Evolutionary conservation across 2,888 invertebrate species (phyloP).

Genomic region (Nephrocerus scutellatus): DNA sequence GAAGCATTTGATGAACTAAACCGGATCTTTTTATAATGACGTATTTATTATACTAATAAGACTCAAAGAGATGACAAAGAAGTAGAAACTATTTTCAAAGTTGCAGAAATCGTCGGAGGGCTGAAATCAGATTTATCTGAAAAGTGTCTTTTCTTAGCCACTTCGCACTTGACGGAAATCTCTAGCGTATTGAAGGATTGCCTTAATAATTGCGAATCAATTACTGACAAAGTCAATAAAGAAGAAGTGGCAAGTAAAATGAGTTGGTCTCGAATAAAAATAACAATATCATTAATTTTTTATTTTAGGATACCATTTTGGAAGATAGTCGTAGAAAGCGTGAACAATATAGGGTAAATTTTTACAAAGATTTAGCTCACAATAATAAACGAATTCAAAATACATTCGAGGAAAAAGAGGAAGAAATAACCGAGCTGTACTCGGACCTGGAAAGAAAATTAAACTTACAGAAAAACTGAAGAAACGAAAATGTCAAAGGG

Average conservation of each 20-base stretch:
- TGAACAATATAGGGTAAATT: slow-evolving; percentile 62
- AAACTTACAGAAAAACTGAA: slow-evolving; percentile 50
- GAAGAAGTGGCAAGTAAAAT: slow-evolving; percentile 23
- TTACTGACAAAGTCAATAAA: slow-evolving; percentile 26
- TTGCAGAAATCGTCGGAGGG: slow-evolving; percentile 69
- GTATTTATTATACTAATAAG: no score
- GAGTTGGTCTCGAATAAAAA: background rate
- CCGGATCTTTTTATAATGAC: background rate
- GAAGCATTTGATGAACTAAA: background rate
- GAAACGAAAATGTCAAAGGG: slow-evolving; percentile 48
- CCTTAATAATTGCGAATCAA: slow-evolving; percentile 23
- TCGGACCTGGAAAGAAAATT: slow-evolving; percentile 67
- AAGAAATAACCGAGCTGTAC: slow-evolving; percentile 67
- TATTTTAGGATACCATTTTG: slow-evolving; percentile 25
- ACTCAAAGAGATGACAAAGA: slow-evolving; percentile 75
- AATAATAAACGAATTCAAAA: slow-evolving; percentile 69
- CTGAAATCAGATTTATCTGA: slow-evolving; percentile 68
- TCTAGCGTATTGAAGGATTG: slow-evolving; percentile 25
- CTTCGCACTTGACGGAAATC: slow-evolving; percentile 26
- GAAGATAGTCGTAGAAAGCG: slow-evolving; percentile 47
- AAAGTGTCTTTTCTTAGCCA: slow-evolving; percentile 56
- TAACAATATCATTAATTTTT: background rate
- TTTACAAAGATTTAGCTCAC: slow-evolving; percentile 70
- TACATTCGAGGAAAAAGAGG: slow-evolving; percentile 71
- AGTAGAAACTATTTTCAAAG: slow-evolving; percentile 68